Percentiles rank a stretch among this genome's conserved stretches.
These are phyloP conservation scores for Paradoxurus hermaphroditus DNA, from an alignment of 2,113 vertebrate genomes.

Conservation along the genomic window DNA sequence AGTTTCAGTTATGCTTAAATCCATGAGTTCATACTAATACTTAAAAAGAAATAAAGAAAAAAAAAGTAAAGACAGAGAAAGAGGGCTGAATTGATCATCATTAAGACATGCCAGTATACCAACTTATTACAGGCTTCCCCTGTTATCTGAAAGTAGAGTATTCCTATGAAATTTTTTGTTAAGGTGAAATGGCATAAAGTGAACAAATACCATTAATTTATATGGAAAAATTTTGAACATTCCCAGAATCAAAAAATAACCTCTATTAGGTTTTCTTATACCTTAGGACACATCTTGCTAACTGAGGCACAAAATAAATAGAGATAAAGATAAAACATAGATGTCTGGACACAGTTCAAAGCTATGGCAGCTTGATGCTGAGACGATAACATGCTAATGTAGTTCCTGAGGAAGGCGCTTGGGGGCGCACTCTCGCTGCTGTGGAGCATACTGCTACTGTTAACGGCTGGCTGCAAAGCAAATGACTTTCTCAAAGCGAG, in stretches of 20 bases:
- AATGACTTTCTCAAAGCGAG: not conserved
- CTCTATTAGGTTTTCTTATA: not conserved
- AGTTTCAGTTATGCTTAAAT: not conserved
- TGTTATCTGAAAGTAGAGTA: not conserved
- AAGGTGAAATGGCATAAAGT: not conserved
- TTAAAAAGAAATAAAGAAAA: not conserved
- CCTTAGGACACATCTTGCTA: not conserved
- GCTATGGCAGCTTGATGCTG: not conserved
- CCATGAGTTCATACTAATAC: not conserved
- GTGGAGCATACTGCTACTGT: not conserved
- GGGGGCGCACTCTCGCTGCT: not conserved
- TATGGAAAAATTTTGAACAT: not conserved
- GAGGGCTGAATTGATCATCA: not conserved
- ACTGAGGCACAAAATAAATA: not conserved
- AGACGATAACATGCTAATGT: not conserved
- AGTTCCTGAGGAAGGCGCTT: not conserved
- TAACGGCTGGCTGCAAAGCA: not conserved
- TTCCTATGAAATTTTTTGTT: not conserved
- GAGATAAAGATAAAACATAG: not conserved
- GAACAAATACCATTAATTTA: not conserved
- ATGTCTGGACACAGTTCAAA: not conserved
- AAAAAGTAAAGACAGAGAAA: not conserved
- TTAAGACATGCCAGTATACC: not conserved
- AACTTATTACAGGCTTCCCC: not conserved
- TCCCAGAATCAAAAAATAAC: not conserved